Percentiles rank a stretch among this genome's conserved stretches.
Conservation (phyloP, 2,888 invertebrate genomes). For the Eupithecia tripunctaria region DNA sequence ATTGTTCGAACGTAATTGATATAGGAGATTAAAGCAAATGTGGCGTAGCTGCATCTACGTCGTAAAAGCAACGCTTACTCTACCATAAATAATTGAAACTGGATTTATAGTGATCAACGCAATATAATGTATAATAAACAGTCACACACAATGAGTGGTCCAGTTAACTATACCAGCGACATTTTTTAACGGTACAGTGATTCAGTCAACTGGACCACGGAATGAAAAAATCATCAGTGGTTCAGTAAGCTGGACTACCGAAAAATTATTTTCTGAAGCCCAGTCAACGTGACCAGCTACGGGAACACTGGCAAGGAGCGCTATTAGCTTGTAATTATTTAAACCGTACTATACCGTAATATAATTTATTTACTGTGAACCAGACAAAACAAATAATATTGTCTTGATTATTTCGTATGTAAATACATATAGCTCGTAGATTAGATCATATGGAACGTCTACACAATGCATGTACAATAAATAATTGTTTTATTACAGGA, state of each 20-base stretch:
- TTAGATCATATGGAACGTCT: not conserved
- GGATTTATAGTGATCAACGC: not conserved
- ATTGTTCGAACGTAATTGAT: not conserved
- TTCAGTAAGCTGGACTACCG: too few species aligned
- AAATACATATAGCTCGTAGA: not conserved
- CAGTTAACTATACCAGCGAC: too few species aligned
- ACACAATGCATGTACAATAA: constrained; percentile 27
- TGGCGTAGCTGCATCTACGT: not conserved
- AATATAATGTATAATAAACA: too few species aligned
- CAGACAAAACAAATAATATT: not conserved
- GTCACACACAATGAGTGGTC: too few species aligned
- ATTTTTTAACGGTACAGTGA: too few species aligned
- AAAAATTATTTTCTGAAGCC: too few species aligned
- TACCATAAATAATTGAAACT: not conserved
- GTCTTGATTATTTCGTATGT: not conserved
- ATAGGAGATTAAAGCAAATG: not conserved
- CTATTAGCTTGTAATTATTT: too few species aligned
- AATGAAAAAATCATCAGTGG: too few species aligned
- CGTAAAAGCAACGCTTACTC: not conserved
- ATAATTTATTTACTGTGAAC: not conserved
- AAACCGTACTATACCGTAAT: too few species aligned
- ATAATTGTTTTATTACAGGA: constrained; percentile 78
- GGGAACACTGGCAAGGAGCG: too few species aligned
- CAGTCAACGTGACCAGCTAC: too few species aligned
- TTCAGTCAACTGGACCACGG: too few species aligned